Base-by-base conservation (phyloP, 1,140 invertebrate genomes). In the Drosophila parabipectinata region DNA sequence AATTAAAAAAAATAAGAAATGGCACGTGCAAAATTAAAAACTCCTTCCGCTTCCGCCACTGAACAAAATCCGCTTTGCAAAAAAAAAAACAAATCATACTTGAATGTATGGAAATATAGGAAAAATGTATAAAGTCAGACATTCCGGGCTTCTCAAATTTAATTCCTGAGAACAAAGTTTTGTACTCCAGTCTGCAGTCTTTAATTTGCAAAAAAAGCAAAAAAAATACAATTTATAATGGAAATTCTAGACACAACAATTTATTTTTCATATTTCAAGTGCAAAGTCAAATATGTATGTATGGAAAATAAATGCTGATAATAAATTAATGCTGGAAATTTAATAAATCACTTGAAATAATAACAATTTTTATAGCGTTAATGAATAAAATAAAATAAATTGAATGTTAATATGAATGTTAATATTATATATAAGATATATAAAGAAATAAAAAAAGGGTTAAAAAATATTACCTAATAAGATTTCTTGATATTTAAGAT, bases 61-160 rank as follows among this genome's bases (percentile, higher is more conserved):
- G 12, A 6, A 18, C 8, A 34, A 47, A 24, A n/a, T 41, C 39
- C 39, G 39, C 39, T 41, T 14, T 15, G 9, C 15, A 15, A 18
- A 51, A n/a, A 21, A 37, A 24, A 37, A 47, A 15, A 26, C 14
- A 41, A 44, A 24, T 41, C 56, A 56, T 54, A 28, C 0, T 1
- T 9, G 15, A 15, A 8, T 32, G 8, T 32, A 32, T 10, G 15
- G 37, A 28, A 26, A 57, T 44, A 39, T 37, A 15, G 41, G 10
- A 14, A 44, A 62, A 73, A 63, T 62, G 8, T 12, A 44, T 32
- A 24, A 14, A 57, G 58, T 64, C 72, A 74, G 72, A 57, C 72
- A 84, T 84, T 83, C 80, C 77, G 59, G 34, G 9, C 26, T 62
- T 48, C 81, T 84, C 80, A 64, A 58, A 60, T 84, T 80, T 48